Percentiles rank a stretch among this genome's conserved stretches.
phyloP scores from a whole-genome alignment of 2,797 vertebrate genomes.

The Salmo trutta region DNA sequence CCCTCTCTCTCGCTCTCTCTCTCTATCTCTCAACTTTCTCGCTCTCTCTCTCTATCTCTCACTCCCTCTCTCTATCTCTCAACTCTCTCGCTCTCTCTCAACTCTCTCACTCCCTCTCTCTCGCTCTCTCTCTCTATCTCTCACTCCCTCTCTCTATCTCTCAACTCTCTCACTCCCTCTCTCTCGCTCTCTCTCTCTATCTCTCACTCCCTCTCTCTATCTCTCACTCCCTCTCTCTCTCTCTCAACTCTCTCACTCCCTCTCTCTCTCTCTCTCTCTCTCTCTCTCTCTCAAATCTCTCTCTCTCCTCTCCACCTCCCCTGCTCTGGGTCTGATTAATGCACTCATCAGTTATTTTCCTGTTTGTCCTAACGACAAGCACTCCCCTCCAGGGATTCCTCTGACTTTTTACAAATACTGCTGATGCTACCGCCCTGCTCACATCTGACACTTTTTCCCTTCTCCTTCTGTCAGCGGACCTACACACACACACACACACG shows the following conservation, averaged over 20 bases:
- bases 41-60: too few relatives aligned
- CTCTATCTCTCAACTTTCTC: too few relatives aligned
- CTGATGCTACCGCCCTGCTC: slow-evolving; percentile 74
- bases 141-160: too few relatives aligned
- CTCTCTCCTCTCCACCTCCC: neutral
- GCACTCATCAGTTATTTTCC: slow-evolving; percentile 85
- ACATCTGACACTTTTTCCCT: slow-evolving; percentile 31
- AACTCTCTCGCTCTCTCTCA: neutral
- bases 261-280: neutral
- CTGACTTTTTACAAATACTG: slow-evolving; percentile 83
- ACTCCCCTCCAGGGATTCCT: slow-evolving; percentile 67
- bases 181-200: too few relatives aligned
- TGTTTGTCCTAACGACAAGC: slow-evolving; percentile 79
- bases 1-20: too few relatives aligned
- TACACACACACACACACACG: too few relatives aligned
- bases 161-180: too few relatives aligned
- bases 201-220: neutral
- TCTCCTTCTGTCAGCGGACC: slow-evolving; percentile 18
- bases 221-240: neutral
- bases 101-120: neutral
- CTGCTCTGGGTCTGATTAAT: slow-evolving; percentile 79
- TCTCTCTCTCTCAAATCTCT: neutral
- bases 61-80: too few relatives aligned
- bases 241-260: neutral
- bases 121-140: neutral